A percentile compares a stretch with the other conserved stretches of the same genome.
These are phyloP conservation scores for Norana najaformis DNA, from an alignment of 2,888 invertebrate genomes.

Conservation along the genomic window DNA sequence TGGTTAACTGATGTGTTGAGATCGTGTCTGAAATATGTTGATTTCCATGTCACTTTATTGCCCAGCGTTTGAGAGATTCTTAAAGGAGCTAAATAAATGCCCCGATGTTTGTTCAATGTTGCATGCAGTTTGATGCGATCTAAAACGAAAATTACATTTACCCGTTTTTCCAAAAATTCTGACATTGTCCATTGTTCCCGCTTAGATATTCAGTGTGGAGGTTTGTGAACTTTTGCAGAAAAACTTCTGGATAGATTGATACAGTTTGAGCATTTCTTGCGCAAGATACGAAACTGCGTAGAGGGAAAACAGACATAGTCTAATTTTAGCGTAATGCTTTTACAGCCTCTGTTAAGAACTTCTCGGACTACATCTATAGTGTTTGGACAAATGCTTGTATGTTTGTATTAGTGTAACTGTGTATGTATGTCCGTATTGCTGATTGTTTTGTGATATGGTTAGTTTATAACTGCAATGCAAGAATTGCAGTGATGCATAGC, in stretches of 20 bases:
- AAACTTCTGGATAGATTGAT: background rate
- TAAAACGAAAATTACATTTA: background rate
- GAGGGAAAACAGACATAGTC: too few relatives aligned
- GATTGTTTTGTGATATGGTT: background rate
- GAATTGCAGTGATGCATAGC: too few relatives aligned
- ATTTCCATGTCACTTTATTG: background rate
- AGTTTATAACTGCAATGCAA: background rate
- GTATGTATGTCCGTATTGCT: background rate
- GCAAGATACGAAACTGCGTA: background rate
- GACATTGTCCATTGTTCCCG: too few relatives aligned
- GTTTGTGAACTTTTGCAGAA: background rate
- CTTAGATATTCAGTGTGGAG: background rate
- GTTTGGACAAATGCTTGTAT: background rate
- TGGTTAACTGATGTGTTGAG: background rate
- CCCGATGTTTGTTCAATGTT: background rate
- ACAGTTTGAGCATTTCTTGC: background rate
- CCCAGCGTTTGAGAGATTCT: background rate
- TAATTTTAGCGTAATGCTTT: background rate
- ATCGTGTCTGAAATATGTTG: background rate
- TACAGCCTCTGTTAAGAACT: background rate
- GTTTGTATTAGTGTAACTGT: background rate
- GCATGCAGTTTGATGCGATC: too few relatives aligned
- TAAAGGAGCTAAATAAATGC: background rate
- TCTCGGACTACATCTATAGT: background rate
- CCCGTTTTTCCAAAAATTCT: background rate